Base-by-base conservation (phyloP, 1,140 invertebrate genomes). In the Calephelis virginiensis region DNA sequence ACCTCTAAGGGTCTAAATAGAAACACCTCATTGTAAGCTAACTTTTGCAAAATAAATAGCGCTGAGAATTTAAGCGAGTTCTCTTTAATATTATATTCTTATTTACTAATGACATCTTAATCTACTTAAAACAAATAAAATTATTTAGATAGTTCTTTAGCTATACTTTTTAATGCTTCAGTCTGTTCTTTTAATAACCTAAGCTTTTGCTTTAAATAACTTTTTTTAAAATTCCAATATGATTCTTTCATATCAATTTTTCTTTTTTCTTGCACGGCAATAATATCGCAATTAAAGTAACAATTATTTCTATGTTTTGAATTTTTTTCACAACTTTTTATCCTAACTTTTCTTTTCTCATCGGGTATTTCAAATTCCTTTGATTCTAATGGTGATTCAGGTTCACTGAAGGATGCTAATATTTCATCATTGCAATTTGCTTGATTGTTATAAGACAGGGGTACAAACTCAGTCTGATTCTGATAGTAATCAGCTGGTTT, bases 141-240 rank as follows among this genome's bases (percentile, higher is more conserved):
- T 76, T 62, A 75, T 43, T 82, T 83, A 59, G 73, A 76, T 3
- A 90, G 76, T 76, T 85, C 87, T 67, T 74, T 82, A 45, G 87
- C 87, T 69, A 90, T 89, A 73, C 67, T 81, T 76, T 85, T 86
- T 37, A 90, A 66, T n/a, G 87, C 86, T 50, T 89, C 83, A 45
- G 85, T 87, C 69, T 90, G 87, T 69, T 86, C 83, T 64, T 85
- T 84, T 62, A 90, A 71, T 28, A 88, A 56, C 67, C 79, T 81
- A 61, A 90, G 68, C 59, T 90, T 90, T 68, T 90, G 81, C 66
- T 69, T 84, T 14, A 90, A 74, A 76, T 90, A 90, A 50, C 86
- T 80, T 63, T 90, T 90, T 75, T 89, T 90, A 63, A 89, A 90
- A 66, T 79, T 85, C 8, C 86, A 75, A 76, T 85, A 90, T 60